Conservation (phyloP, 2,888 invertebrate genomes). For the Athripsodes cinereus region DNA sequence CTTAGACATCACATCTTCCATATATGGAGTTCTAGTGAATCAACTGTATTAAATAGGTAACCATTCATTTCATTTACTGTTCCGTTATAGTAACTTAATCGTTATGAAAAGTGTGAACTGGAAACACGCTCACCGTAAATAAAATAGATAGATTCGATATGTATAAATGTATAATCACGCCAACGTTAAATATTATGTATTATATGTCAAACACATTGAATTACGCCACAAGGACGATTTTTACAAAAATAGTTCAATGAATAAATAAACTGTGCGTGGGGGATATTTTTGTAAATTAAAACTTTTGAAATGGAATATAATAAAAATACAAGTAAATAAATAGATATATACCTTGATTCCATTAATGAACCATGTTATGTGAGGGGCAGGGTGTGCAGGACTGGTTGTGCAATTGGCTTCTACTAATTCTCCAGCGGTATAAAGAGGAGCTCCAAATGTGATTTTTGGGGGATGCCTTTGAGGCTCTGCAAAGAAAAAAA, state of each 20-base stretch:
- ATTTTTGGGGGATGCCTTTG: conserved; percentile 65
- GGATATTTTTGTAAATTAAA: background rate
- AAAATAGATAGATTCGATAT: too few species aligned
- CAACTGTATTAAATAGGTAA: too few species aligned
- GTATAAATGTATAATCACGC: too few species aligned
- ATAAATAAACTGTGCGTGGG: background rate
- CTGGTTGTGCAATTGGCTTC: conserved; percentile 70
- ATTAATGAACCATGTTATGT: conserved; percentile 74
- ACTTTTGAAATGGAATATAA: background rate
- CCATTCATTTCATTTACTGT: too few species aligned
- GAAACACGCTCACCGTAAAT: too few species aligned
- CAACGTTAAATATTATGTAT: too few species aligned
- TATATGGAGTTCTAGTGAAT: too few species aligned
- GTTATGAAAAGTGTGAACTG: too few species aligned
- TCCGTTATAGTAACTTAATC: too few species aligned
- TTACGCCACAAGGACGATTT: background rate
- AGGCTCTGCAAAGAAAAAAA: conserved; percentile 45
- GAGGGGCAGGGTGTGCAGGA: conserved; percentile 65
- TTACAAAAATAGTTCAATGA: background rate
- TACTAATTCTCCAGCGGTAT: conserved; percentile 60
- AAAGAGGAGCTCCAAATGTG: conserved; percentile 61
- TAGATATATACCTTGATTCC: conserved; percentile 55
- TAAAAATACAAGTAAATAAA: background rate
- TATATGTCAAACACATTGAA: too few species aligned
- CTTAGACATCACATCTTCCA: too few species aligned